Evolutionary conservation across 2,888 invertebrate genomes (phyloP), one percentile per base, ranked within the genome.

Genomic region (Argyresthia albistria): DNA sequence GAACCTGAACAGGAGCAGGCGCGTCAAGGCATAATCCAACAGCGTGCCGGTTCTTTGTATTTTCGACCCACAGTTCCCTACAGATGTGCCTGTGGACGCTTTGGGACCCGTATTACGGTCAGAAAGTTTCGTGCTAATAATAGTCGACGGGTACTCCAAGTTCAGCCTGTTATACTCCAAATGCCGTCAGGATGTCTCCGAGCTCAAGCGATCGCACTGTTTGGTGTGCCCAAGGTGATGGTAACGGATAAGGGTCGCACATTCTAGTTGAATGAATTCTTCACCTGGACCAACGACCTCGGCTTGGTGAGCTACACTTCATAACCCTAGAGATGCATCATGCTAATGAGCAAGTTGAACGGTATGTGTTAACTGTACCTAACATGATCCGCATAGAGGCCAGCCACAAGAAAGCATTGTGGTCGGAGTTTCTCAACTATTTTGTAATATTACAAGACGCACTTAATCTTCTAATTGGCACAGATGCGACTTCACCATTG

Each of bases 21-120:
- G 4, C 48, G 49, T 10, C 48, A 49, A 43, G 43, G 43, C 39
- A 35, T 53, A 7, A 49, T 53, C 35, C 4, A 35, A 12, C 12
- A n/a, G n/a, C 35, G 49, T 35, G 14, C 62, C 58, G 37, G 46
- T 59, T 9, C 46, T 62, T 12, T 52, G 51, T 11, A 51, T 59
- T 8, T 62, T 56, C 52, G 55, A 60, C 35, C 57, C 58, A 3
- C 42, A 51, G n/a, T 52, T 58, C 4, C 55, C 53, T 6, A 61
- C 57, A 0, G 59, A 65, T 37, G 35, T 66, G 1, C 63, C 61
- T 42, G 35, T 37, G n/a, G 52, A 52, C 36, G 52, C 16, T n/a
- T 11, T 52, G 12, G 52, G 52, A 1, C 49, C 53, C 8, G 10
- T 53, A n/a, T 43, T 49, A 35, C 35, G 7, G 14, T 53, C 53